phyloP scores from a whole-genome alignment of 2,113 vertebrate genomes.

The Poeciliopsis occidentalis region DNA sequence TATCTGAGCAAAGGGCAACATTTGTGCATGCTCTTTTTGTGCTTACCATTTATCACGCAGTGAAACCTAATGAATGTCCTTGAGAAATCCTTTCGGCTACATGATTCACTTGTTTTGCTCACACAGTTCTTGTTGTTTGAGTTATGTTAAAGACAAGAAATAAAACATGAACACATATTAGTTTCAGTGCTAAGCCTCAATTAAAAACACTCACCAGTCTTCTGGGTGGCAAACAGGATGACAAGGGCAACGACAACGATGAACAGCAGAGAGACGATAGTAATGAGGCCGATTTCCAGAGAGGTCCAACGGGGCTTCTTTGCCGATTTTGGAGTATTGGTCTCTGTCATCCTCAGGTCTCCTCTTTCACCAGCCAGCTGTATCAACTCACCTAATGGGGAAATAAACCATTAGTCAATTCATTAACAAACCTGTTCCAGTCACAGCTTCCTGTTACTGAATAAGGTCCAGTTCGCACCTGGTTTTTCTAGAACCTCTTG shows the following conservation, averaged over 20 bases:
- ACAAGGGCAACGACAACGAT: slow-evolving; percentile 87
- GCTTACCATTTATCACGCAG: slow-evolving; percentile 24
- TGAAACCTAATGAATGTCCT: slow-evolving; percentile 5
- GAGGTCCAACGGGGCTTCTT: slow-evolving; percentile 87
- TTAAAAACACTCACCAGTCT: slow-evolving; percentile 73
- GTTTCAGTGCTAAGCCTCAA: not conserved
- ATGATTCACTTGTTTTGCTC: slow-evolving; percentile 5
- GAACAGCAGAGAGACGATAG: slow-evolving; percentile 85
- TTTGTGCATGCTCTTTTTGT: not conserved
- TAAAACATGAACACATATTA: not conserved
- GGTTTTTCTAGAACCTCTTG: not conserved
- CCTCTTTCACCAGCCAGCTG: slow-evolving; percentile 89
- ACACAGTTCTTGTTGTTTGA: not conserved
- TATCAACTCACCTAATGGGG: slow-evolving; percentile 82
- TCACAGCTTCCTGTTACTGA: not conserved
- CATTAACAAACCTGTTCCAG: not conserved
- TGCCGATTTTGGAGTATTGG: slow-evolving; percentile 86
- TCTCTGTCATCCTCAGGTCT: slow-evolving; percentile 92
- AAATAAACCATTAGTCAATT: not conserved
- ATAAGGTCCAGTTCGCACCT: not conserved
- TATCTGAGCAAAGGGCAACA: slow-evolving; percentile 30
- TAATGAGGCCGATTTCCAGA: slow-evolving; percentile 88
- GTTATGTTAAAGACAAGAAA: not conserved
- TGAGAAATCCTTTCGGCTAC: not conserved
- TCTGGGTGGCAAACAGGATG: slow-evolving; percentile 87